phyloP scores from a whole-genome alignment of 2,113 vertebrate genomes.

The Glaucomys volans region DNA sequence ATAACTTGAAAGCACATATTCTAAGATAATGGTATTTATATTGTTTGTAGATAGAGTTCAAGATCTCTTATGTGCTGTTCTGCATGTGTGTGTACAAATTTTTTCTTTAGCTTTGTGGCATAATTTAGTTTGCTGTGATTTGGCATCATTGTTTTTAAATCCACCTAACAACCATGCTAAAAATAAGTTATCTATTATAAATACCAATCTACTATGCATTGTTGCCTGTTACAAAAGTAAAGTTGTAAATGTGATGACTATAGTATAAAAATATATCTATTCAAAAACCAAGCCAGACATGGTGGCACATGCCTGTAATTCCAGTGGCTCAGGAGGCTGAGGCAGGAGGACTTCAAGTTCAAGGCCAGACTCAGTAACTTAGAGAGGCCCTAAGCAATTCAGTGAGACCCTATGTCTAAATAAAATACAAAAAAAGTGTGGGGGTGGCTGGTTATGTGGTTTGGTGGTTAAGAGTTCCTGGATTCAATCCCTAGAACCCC shows the following conservation, averaged over 20 bases:
- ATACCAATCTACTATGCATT: background rate
- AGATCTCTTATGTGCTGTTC: background rate
- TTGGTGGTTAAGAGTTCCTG: too few relatives aligned
- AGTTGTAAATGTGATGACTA: background rate
- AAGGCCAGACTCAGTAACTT: too few relatives aligned
- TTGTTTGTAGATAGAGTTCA: background rate
- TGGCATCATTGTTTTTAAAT: conserved; percentile 49
- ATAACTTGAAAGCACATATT: conserved; percentile 17
- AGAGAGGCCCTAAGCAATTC: too few relatives aligned
- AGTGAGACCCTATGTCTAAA: too few relatives aligned
- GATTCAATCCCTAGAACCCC: too few relatives aligned
- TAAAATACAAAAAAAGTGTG: too few relatives aligned
- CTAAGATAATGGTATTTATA: background rate
- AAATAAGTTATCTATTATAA: conserved; percentile 50
- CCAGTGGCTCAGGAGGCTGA: too few relatives aligned
- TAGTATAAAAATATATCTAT: conserved; percentile 36
- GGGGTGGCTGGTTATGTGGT: too few relatives aligned
- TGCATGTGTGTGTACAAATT: background rate
- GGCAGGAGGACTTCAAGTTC: too few relatives aligned
- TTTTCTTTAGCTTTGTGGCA: conserved; percentile 21
- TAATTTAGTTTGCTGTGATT: conserved; percentile 22
- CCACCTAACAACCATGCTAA: background rate
- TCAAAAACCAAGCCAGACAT: background rate
- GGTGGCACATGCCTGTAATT: too few relatives aligned
- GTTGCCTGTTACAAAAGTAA: conserved; percentile 43